Conservation (phyloP, 2,888 invertebrate species). For the Stenichneumon culpator region DNA sequence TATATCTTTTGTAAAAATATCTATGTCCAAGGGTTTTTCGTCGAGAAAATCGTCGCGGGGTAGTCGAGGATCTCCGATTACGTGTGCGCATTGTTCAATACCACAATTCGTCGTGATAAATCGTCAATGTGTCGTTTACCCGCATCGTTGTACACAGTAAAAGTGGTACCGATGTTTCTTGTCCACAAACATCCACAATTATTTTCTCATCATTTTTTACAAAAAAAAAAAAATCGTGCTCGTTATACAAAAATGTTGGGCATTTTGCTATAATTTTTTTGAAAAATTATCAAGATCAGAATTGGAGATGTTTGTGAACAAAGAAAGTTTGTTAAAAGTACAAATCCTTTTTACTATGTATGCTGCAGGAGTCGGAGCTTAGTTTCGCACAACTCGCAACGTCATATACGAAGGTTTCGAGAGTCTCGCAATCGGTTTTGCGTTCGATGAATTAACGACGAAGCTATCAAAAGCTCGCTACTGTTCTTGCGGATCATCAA, state of each 20-base stretch:
- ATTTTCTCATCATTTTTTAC: too few species aligned
- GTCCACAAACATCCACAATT: too few species aligned
- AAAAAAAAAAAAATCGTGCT: too few species aligned
- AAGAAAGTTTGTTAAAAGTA: too few species aligned
- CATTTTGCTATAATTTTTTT: too few species aligned
- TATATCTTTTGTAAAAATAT: slow-evolving; percentile 3
- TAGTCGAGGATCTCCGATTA: slow-evolving; percentile 41
- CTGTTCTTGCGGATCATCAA: not conserved
- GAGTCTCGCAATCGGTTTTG: slow-evolving; percentile 9
- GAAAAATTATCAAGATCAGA: too few species aligned
- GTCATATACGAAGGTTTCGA: not conserved
- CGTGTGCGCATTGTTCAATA: slow-evolving; percentile 30
- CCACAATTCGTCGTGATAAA: slow-evolving; percentile 21
- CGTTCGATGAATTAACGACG: not conserved
- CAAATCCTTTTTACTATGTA: not conserved
- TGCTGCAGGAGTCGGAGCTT: not conserved
- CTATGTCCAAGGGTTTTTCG: slow-evolving; percentile 9
- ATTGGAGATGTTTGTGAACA: too few species aligned
- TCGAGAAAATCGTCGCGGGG: not conserved
- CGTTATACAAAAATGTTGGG: too few species aligned
- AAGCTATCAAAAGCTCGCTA: not conserved
- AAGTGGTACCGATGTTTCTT: too few species aligned
- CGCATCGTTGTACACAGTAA: too few species aligned
- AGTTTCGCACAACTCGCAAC: not conserved
- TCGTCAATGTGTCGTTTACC: not conserved